Conservation (phyloP, 1,140 invertebrate genomes). For the Zeugodacus cucurbitae region DNA sequence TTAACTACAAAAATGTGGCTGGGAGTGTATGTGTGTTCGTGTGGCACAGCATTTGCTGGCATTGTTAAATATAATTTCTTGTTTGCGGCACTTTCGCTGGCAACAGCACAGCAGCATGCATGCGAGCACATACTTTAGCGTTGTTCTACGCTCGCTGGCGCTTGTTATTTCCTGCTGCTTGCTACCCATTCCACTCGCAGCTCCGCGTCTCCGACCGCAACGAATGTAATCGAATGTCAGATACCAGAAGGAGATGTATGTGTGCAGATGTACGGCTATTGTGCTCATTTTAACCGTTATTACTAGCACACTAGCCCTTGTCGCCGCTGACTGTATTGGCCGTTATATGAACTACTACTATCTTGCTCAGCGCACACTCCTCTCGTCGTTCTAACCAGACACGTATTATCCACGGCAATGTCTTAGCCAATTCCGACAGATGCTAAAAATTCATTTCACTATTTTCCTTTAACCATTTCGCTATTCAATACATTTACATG, state of each 20-base stretch:
- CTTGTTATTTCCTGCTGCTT: not conserved
- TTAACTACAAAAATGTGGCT: not conserved
- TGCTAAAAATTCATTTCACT: constrained; percentile 33
- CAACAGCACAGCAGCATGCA: not conserved
- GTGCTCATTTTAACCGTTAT: constrained; percentile 5
- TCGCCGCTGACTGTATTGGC: not conserved
- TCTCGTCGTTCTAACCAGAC: not conserved
- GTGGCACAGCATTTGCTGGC: not conserved
- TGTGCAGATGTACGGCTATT: not conserved
- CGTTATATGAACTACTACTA: not conserved
- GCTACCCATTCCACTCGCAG: not conserved
- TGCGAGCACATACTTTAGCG: not conserved
- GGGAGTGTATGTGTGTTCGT: not conserved
- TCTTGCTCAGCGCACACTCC: not conserved
- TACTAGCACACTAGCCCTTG: not conserved
- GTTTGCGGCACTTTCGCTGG: not conserved
- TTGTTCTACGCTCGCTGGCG: not conserved
- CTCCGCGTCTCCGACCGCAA: not conserved
- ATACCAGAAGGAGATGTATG: not conserved
- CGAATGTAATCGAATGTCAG: constrained; percentile 18
- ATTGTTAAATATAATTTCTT: not conserved
- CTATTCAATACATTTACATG: not conserved
- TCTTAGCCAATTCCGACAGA: constrained; percentile 17
- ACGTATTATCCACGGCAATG: not conserved
- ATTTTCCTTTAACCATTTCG: not conserved